These are phyloP conservation scores for Andrena bicolor DNA, from an alignment of 2,888 invertebrate species.

Conservation along the genomic window DNA sequence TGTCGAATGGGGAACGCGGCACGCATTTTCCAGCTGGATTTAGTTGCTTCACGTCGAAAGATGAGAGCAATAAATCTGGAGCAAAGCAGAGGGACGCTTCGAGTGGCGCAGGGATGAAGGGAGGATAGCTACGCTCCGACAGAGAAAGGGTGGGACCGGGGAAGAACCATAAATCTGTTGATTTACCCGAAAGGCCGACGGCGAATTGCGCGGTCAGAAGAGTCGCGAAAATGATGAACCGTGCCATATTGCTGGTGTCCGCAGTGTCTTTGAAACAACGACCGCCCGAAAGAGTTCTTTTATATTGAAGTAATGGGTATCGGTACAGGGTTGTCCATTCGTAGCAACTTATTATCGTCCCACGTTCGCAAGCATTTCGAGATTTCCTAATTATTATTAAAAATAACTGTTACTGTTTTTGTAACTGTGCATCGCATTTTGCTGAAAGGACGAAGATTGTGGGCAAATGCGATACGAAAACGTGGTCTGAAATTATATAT, in stretches of 20 bases:
- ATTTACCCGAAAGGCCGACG: conserved; percentile 74
- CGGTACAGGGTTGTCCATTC: too few species aligned
- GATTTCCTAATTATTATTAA: too few species aligned
- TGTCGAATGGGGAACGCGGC: not conserved
- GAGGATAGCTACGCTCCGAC: conserved; percentile 60
- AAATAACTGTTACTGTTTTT: too few species aligned
- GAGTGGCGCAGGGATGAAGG: conserved; percentile 24
- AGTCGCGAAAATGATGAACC: conserved; percentile 72
- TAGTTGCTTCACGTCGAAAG: conserved; percentile 51
- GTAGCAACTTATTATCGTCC: too few species aligned
- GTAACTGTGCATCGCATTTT: too few species aligned
- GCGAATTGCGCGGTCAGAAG: conserved; percentile 67
- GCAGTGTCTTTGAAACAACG: conserved; percentile 59
- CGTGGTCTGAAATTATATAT: too few species aligned
- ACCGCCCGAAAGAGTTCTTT: conserved; percentile 48
- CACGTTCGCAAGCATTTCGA: too few species aligned
- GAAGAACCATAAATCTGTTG: conserved; percentile 74
- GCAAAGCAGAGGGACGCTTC: conserved; percentile 39
- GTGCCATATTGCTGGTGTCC: conserved; percentile 67
- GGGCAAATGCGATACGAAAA: too few species aligned
- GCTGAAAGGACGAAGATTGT: too few species aligned
- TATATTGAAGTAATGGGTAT: not conserved
- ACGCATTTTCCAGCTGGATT: conserved; percentile 21
- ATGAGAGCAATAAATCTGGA: conserved; percentile 63
- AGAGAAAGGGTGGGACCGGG: conserved; percentile 76